Percentiles rank a stretch among this genome's conserved stretches.
phyloP scores from a whole-genome alignment of 2,797 vertebrate genomes.

The Melanotaenia maccullochi region DNA sequence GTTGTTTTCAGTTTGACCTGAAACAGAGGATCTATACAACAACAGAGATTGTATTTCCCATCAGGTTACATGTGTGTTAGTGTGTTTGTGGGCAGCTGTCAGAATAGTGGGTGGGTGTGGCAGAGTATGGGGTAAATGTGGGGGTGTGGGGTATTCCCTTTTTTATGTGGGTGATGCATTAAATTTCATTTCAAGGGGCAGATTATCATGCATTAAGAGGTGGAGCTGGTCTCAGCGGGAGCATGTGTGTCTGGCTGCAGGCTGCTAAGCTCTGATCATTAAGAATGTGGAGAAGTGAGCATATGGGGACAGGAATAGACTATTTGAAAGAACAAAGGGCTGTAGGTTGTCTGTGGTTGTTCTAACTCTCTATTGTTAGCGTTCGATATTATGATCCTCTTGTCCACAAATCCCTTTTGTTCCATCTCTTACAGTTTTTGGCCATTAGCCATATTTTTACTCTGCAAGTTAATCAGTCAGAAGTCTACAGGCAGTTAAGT shows the following conservation, averaged over 20 bases:
- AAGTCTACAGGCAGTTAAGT: slow-evolving; percentile 8
- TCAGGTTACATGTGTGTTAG: slow-evolving; percentile 21
- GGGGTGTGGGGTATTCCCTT: slow-evolving; percentile 8
- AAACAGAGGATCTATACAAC: slow-evolving; percentile 30
- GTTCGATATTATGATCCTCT: slow-evolving; percentile 65
- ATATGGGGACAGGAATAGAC: slow-evolving; percentile 78
- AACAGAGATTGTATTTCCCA: slow-evolving; percentile 1
- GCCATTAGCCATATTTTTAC: slow-evolving; percentile 33
- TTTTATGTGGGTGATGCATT: slow-evolving; percentile 64
- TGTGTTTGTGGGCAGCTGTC: slow-evolving; percentile 39
- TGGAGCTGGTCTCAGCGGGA: slow-evolving; percentile 27
- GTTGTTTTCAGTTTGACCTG: slow-evolving; percentile 36
- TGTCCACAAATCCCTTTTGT: slow-evolving; percentile 54
- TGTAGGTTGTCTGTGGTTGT: slow-evolving; percentile 58
- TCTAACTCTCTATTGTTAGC: slow-evolving; percentile 63
- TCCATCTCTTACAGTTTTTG: slow-evolving; percentile 32
- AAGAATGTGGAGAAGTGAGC: slow-evolving; percentile 72
- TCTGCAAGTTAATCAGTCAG: slow-evolving; percentile 45
- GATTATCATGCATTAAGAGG: slow-evolving; percentile 70
- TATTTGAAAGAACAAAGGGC: slow-evolving; percentile 70
- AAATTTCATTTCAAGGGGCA: slow-evolving; percentile 68
- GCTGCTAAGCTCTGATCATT: slow-evolving; percentile 74
- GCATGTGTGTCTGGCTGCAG: slow-evolving; percentile 47
- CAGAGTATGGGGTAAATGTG: slow-evolving; percentile 23
- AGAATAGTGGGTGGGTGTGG: slow-evolving; percentile 25